phyloP scores from a whole-genome alignment of 1,140 invertebrate species.

The Drosophila tristis region DNA sequence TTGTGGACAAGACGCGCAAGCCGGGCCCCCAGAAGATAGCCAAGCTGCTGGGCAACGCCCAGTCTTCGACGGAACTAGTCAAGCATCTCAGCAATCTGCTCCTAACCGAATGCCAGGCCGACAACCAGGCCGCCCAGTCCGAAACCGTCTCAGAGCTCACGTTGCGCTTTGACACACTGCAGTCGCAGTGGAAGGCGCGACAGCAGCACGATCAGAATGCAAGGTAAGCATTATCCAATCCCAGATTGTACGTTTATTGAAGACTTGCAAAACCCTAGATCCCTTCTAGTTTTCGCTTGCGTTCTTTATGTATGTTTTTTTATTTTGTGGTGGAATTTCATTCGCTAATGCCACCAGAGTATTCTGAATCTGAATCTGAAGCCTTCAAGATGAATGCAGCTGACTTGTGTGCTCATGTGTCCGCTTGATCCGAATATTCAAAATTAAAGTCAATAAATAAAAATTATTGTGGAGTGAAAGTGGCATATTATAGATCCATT shows the following conservation, averaged over 20 bases:
- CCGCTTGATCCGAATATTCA: no score
- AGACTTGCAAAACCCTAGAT: slow-evolving; percentile 30
- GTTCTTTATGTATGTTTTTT: no score
- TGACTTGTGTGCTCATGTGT: no score
- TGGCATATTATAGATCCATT: slow-evolving; percentile 25
- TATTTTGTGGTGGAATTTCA: background rate
- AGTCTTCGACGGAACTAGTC: slow-evolving; percentile 90
- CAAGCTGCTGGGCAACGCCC: slow-evolving; percentile 88
- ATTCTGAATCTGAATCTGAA: no score
- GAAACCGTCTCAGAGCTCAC: slow-evolving; percentile 88
- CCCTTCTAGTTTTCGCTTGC: no score
- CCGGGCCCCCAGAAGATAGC: slow-evolving; percentile 86
- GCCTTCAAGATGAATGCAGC: background rate
- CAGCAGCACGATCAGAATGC: slow-evolving; percentile 84
- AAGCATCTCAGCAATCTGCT: slow-evolving; percentile 91
- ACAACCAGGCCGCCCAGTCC: slow-evolving; percentile 87
- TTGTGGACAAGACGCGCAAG: slow-evolving; percentile 85
- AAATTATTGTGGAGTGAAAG: slow-evolving; percentile 35
- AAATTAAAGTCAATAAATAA: background rate
- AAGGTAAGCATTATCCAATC: slow-evolving; percentile 57
- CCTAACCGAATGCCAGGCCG: slow-evolving; percentile 89
- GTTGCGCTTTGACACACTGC: slow-evolving; percentile 88
- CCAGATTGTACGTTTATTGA: background rate
- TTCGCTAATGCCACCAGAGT: no score
- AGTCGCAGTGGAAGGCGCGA: slow-evolving; percentile 89